A percentile compares a stretch with the other conserved stretches of the same genome.
These are phyloP conservation scores for Oxyruncus cristatus DNA, from an alignment of 2,113 vertebrate species.

Conservation along the genomic window DNA sequence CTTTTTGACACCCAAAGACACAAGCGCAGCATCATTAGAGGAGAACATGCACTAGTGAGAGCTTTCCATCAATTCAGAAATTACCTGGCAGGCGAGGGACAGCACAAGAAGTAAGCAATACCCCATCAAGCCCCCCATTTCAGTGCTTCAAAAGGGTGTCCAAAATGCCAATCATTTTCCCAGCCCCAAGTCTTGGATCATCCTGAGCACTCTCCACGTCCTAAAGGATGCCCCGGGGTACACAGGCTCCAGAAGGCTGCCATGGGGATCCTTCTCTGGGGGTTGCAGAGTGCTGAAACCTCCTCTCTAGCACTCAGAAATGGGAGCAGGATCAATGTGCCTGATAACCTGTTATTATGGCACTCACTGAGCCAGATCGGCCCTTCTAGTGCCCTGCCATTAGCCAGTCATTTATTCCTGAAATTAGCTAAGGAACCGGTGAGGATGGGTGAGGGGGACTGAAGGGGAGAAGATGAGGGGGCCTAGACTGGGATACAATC, in stretches of 20 bases:
- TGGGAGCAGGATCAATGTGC: neutral
- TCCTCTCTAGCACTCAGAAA: neutral
- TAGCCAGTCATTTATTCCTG: neutral
- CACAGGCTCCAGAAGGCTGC: neutral
- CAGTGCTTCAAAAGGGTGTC: neutral
- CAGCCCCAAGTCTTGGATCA: neutral
- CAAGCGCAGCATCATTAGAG: neutral
- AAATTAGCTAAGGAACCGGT: neutral
- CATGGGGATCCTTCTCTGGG: rapidly evolving
- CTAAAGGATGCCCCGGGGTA: neutral
- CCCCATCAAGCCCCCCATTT: neutral
- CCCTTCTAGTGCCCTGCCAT: neutral
- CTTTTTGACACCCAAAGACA: neutral
- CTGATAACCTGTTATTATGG: neutral
- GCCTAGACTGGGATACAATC: neutral
- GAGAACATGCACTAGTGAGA: neutral
- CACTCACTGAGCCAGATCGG: neutral
- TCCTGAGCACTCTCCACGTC: rapidly evolving
- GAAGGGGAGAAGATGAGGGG: rapidly evolving
- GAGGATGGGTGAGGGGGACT: neutral
- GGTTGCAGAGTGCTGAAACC: neutral
- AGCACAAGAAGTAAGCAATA: neutral
- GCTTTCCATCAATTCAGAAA: neutral
- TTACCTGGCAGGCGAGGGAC: neutral
- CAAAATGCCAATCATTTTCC: neutral